Base-by-base conservation (phyloP, 2,797 vertebrate genomes). In the Sebastes hopkinsi region DNA sequence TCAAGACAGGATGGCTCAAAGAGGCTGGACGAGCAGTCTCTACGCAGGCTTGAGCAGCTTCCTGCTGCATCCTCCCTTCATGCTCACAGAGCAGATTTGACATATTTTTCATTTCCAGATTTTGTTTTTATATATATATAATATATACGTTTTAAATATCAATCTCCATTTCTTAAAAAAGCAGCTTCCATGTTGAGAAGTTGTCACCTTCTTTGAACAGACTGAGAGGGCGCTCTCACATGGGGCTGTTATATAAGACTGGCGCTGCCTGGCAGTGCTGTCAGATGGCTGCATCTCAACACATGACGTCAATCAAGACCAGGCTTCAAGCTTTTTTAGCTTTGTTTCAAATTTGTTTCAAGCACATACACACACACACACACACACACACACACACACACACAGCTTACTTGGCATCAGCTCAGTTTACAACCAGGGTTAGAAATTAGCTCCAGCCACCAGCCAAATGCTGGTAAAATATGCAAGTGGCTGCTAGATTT, bases 1-100 rank as follows among this genome's bases (percentile, higher is more conserved):
- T 93, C 93, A 92, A 89, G 91, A 82, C 72, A 81, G 78, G 83
- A 77, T 66, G 81, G 64, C 82, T 92, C 38, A 70, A 82, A 89
- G 82, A 90, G 79, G 80, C 30, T 76, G 89, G 90, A 85, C 79
- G 50, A 79, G 68, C 83, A 69, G 60, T 42, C 38, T 86, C 58
- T 64, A 16, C 50, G 67, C 34, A 79, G 75, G 76, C 80, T 25
- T 54, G 34, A 80, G 67, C 67, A 62, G 46, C 18, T 75, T 79
- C 65, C 80, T 67, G 42, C 38, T 36, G 11, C 74, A 66, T 74
- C 72, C 72, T 42, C 38, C 14, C 38, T 82, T 71, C 18, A 11
- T 5, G 16, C 52, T 84, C 34, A 46, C 60, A 14, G 75, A 62
- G 29, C 22, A 42, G 18, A 70, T 56, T 67, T 5, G 6, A 60